A percentile compares a stretch with the other conserved stretches of the same genome.
phyloP scores from a whole-genome alignment of 2,113 vertebrate species.

The Lates calcarifer region DNA sequence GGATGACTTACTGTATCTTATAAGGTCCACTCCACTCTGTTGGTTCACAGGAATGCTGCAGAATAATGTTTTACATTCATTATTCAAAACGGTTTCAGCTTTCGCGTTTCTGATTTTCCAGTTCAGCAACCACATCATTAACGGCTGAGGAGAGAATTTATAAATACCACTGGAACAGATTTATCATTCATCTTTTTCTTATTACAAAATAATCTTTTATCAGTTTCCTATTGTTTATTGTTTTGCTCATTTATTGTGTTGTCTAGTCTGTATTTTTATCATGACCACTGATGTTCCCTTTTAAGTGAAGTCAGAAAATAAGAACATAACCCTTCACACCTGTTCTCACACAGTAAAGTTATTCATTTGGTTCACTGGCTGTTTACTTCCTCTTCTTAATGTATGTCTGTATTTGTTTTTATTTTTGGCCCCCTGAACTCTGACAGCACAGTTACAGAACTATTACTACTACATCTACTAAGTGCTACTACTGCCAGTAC shows the following conservation, averaged over 20 bases:
- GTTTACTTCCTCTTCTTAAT: neutral
- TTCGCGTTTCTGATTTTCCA: slow-evolving; percentile 27
- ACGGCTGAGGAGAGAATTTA: neutral
- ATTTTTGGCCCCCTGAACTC: neutral
- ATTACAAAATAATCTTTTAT: neutral
- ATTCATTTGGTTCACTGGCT: too few relatives aligned
- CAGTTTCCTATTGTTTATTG: neutral
- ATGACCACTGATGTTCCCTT: too few relatives aligned
- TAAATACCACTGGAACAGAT: neutral
- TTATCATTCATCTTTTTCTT: neutral
- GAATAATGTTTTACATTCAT: neutral
- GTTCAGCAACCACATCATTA: neutral
- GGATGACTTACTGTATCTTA: too few relatives aligned
- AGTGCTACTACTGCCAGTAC: neutral
- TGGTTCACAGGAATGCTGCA: neutral
- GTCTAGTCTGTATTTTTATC: too few relatives aligned
- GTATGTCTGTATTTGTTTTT: neutral
- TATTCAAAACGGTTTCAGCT: slow-evolving; percentile 12
- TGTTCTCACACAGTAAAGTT: neutral
- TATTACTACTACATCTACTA: neutral
- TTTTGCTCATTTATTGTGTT: neutral
- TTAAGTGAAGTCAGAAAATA: too few relatives aligned
- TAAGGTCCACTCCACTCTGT: too few relatives aligned
- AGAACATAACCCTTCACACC: too few relatives aligned
- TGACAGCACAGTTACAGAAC: neutral